Percentiles rank a stretch among this genome's conserved stretches.
Conservation (phyloP, 2,797 vertebrate species). For the Botia kubotai region DNA sequence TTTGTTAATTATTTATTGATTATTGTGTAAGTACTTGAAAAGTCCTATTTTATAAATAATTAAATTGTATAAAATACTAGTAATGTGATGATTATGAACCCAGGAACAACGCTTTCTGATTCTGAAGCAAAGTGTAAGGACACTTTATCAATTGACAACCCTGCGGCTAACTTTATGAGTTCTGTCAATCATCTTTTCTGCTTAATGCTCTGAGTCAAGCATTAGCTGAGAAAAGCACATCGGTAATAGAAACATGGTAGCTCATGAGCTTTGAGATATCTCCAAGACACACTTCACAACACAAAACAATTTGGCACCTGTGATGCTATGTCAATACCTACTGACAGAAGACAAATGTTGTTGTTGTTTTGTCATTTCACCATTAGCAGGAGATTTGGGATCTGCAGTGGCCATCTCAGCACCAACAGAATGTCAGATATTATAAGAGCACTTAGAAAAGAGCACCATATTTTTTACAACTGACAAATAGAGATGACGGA, state of each 20-base stretch:
- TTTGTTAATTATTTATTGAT: slow-evolving; percentile 51
- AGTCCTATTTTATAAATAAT: background rate
- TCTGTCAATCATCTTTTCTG: slow-evolving; percentile 54
- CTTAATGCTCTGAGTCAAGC: slow-evolving; percentile 57
- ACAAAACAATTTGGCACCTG: slow-evolving; percentile 93
- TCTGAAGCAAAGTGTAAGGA: background rate
- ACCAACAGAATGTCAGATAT: slow-evolving; percentile 84
- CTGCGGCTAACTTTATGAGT: slow-evolving; percentile 1
- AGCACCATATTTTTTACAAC: slow-evolving; percentile 75
- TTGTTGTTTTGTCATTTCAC: slow-evolving; percentile 94
- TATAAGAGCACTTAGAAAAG: slow-evolving; percentile 78
- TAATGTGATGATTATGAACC: background rate
- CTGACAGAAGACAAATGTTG: slow-evolving; percentile 95
- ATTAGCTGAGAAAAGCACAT: slow-evolving; percentile 63
- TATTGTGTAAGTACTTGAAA: background rate
- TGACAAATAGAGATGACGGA: slow-evolving; percentile 81
- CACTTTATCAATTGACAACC: background rate
- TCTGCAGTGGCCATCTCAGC: slow-evolving; percentile 79
- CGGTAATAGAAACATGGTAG: slow-evolving; percentile 66
- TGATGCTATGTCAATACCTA: slow-evolving; percentile 92
- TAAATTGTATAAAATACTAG: background rate
- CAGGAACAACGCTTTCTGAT: background rate
- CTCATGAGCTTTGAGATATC: slow-evolving; percentile 85
- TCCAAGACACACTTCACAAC: slow-evolving; percentile 88
- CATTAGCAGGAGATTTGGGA: slow-evolving; percentile 84